Percentiles rank a stretch among this genome's conserved stretches.
phyloP scores from a whole-genome alignment of 2,888 invertebrate species.

The Cheilosia soror region DNA sequence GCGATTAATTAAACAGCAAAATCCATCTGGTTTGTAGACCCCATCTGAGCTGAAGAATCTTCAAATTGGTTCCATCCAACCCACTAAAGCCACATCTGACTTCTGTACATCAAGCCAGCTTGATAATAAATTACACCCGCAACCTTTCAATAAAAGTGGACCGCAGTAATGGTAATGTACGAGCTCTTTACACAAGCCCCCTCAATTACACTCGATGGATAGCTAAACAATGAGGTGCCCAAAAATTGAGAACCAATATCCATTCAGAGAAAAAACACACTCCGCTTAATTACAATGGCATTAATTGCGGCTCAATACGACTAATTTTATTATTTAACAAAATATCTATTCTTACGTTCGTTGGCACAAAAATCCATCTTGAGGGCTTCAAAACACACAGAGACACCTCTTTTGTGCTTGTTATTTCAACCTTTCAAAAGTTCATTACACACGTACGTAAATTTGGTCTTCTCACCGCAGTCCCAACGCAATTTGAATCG shows the following conservation, averaged over 20 bases:
- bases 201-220: slow-evolving; percentile 30
- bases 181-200: slow-evolving; percentile 34
- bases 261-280: slow-evolving; percentile 21
- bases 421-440: slow-evolving; percentile 52
- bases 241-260: not conserved
- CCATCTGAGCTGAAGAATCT: no score
- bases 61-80: no score
- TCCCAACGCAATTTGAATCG: slow-evolving; percentile 14
- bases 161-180: no score
- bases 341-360: slow-evolving; percentile 43
- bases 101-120: no score
- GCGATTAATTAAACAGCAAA: no score
- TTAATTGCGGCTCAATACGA: slow-evolving; percentile 60
- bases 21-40: no score
- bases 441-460: slow-evolving; percentile 28
- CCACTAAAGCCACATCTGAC: no score
- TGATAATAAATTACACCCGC: no score
- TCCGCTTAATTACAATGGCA: slow-evolving; percentile 48
- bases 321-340: slow-evolving; percentile 64
- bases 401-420: slow-evolving; percentile 29
- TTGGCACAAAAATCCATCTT: slow-evolving; percentile 11
- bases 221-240: slow-evolving; percentile 4
- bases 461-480: not conserved
- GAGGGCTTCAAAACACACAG: slow-evolving; percentile 36
- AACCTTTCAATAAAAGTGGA: no score